Base-by-base conservation (phyloP, 2,888 invertebrate genomes). In the Nephrotoma guestfalica region DNA sequence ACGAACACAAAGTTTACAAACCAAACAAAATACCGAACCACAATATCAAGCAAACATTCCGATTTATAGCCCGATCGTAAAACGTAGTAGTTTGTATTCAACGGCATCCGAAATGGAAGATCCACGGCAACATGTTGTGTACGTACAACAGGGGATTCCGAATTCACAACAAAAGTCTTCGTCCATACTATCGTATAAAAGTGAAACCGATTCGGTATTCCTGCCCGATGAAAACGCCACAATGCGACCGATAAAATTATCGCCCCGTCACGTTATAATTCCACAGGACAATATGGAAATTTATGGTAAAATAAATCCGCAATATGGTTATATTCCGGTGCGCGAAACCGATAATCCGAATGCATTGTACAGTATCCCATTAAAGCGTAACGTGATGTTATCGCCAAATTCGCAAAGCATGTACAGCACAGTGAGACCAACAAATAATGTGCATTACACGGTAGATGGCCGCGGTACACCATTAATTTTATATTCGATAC, bases 1-100 rank as follows among this genome's bases (percentile, higher is more conserved):
- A 87, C 89, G 91, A 0, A 89, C 90, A 86, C 90, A 91, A 85
- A 91, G 91, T 83, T 87, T 91, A 43, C 90, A 88, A 87, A 87
- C 88, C 1, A 42, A 43, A 88, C 57, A 87, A 85, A n/a, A 85
- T 15, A 18, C 15, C 2, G 71, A 71, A 9, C 13, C 9, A 2
- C 87, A 41, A 9, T 2, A 18, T 9, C 84, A 84, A 84, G 41
- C 41, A 41, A 41, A 84, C 7, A 84, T 84, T 42, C 18, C 91
- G 7, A 90, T 91, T 84, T 91, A 91, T 88, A 90, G 91, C 40
- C 91, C 91, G 86, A 90, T 91, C 2, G 89, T 90, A 30, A 91
- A 91, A 86, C 89, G 90, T 9, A 89, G 89, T 87, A 91, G 91
- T 87, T 87, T 91, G 45, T 88, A 90, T 45, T 91, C 91, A 41